Conservation (phyloP, 1,140 invertebrate genomes). For the Mylabris phalerata region DNA sequence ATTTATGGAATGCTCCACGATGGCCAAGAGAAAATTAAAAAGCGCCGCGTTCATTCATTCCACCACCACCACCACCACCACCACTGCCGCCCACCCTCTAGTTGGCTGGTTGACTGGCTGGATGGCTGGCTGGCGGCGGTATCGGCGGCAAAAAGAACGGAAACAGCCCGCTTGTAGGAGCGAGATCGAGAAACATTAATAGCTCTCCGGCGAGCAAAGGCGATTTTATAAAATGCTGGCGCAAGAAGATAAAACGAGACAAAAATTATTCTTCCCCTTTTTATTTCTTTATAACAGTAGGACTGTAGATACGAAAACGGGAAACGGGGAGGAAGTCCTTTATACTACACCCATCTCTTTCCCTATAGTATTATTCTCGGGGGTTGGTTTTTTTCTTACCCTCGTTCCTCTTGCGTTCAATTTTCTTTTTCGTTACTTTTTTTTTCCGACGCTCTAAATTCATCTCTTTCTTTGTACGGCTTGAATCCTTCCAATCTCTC, state of each 20-base stretch:
- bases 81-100: too few relatives aligned
- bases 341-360: not conserved
- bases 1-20: constrained; percentile 19
- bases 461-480: too few relatives aligned
- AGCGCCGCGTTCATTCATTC: constrained; percentile 2
- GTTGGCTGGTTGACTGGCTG: too few relatives aligned
- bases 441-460: too few relatives aligned
- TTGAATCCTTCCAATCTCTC: too few relatives aligned
- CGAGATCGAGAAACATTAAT: constrained; percentile 27
- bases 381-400: too few relatives aligned
- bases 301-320: too few relatives aligned
- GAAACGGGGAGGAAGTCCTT: not conserved
- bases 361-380: not conserved
- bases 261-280: constrained; percentile 35
- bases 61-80: too few relatives aligned
- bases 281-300: constrained; percentile 26
- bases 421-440: too few relatives aligned
- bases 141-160: constrained; percentile 12
- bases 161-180: constrained; percentile 16
- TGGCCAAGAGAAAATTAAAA: constrained; percentile 23
- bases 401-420: not conserved
- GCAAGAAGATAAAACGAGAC: constrained; percentile 33
- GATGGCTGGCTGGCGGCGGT: too few relatives aligned
- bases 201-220: constrained; percentile 18
- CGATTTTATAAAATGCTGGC: constrained; percentile 31